Percentiles rank a stretch among this genome's conserved stretches.
Conservation (phyloP, 2,888 invertebrate genomes). For the Stenichneumon culpator region DNA sequence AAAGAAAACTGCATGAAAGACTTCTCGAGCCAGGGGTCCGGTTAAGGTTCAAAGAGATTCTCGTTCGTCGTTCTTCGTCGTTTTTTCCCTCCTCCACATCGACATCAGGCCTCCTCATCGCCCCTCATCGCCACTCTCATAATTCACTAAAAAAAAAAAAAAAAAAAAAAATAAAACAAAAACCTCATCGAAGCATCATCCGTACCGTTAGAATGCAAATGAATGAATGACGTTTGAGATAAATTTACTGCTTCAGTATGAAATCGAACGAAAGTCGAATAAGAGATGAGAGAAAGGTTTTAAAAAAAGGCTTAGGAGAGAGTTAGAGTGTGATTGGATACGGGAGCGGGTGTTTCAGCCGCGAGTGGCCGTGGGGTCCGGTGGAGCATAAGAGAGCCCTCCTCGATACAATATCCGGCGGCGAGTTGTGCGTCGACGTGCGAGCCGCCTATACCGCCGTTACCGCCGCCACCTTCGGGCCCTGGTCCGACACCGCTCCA, state of each 20-base stretch:
- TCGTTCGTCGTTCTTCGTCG: slow-evolving; percentile 49
- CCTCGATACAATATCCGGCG: slow-evolving; percentile 73
- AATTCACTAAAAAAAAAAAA: slow-evolving; percentile 9
- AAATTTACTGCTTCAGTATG: neutral
- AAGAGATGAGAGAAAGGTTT: slow-evolving; percentile 5
- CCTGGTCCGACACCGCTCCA: slow-evolving; percentile 80
- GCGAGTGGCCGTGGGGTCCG: slow-evolving; percentile 79
- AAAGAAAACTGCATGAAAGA: slow-evolving; percentile 38
- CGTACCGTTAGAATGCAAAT: slow-evolving; percentile 25
- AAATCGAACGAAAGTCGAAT: slow-evolving; percentile 19
- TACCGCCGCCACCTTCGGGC: slow-evolving; percentile 81
- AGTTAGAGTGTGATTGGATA: slow-evolving; percentile 67
- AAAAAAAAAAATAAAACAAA: slow-evolving; percentile 7
- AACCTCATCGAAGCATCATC: slow-evolving; percentile 37
- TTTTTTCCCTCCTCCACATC: slow-evolving; percentile 3
- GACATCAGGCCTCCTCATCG: slow-evolving; percentile 27
- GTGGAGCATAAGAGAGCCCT: slow-evolving; percentile 82
- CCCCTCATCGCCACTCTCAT: slow-evolving; percentile 47
- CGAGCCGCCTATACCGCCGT: slow-evolving; percentile 78
- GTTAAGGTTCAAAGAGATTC: slow-evolving; percentile 11
- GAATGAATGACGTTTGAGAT: slow-evolving; percentile 3
- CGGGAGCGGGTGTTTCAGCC: slow-evolving; percentile 83
- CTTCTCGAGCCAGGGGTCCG: slow-evolving; percentile 2
- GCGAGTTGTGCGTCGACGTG: slow-evolving; percentile 75
- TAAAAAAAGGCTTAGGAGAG: slow-evolving; percentile 47